Conservation (phyloP, 2,888 invertebrate genomes). For the Nemurella pictetii region DNA sequence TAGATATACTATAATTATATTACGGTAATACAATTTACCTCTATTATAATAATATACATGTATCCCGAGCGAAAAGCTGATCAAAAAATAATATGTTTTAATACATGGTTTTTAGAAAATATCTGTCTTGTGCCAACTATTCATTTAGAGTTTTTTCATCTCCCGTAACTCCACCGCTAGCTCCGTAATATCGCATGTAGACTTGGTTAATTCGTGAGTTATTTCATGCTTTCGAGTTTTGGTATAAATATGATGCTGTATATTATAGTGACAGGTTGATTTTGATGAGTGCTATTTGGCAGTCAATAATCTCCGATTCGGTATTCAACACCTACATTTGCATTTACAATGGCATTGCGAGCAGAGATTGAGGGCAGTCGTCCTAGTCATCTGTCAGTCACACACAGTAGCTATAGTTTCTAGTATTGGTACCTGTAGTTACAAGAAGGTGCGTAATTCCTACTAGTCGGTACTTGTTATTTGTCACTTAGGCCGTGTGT, state of each 20-base stretch:
- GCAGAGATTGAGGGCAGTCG: no score
- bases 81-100: slow-evolving; percentile 43
- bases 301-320: not conserved
- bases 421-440: no score
- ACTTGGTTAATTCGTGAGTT: no score
- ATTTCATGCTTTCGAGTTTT: no score
- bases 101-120: slow-evolving; percentile 44
- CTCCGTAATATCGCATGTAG: no score
- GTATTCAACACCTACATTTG: not conserved
- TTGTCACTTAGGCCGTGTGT: not conserved
- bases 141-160: not conserved
- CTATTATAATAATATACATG: slow-evolving; percentile 15
- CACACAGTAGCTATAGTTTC: no score
- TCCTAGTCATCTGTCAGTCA: no score
- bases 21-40: slow-evolving; percentile 4
- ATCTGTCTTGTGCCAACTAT: not conserved
- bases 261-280: no score
- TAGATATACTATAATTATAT: slow-evolving; percentile 13
- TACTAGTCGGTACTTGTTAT: no score
- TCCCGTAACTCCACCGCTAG: not conserved
- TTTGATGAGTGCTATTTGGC: not conserved
- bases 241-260: no score
- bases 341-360: no score
- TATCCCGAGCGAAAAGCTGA: slow-evolving; percentile 26
- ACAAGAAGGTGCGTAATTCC: no score